Base-by-base conservation (phyloP, 2,797 vertebrate species). In the Thamnophis elegans region DNA sequence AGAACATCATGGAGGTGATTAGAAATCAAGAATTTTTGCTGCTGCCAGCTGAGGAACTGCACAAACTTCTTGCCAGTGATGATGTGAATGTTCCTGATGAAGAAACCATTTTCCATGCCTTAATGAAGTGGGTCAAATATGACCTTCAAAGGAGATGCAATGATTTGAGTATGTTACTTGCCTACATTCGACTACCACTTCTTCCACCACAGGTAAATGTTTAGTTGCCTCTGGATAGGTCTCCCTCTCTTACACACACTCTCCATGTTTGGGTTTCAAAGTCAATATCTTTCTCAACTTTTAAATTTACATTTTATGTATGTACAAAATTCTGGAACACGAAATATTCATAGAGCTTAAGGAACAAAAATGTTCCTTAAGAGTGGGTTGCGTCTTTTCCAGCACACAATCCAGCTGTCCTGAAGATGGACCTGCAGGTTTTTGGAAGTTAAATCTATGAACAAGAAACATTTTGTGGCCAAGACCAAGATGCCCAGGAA, bases 41-140 rank as follows among this genome's bases (percentile, higher is more conserved):
- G 90, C 96, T 98, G 78, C 98, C 98, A 0, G 97, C 97, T 0
- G 98, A 98, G 73, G 98, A 98, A 82, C 97, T 98, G 36, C 97
- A 98, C 92, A 98, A 98, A 92, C 97, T 98, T 60, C 96, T 98
- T 94, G 98, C 97, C 91, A 98, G 98, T 93, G 98, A 98, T 90
- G 98, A 98, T 93, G 97, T 98, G 62, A 98, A 98, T 16, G 98
- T 98, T 94, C 98, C 98, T 26, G 98, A 98, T 95, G 98, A 98
- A 95, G 98, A 98, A 92, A 98, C 98, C 16, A 98, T 98, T 95
- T 98, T 98, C 91, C 97, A 98, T 93, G 98, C 98, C 87, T 95
- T 98, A 93, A 98, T 98, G 98, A 98, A 98, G 97, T 98, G 98
- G 98, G 97, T 98, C 94, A 98, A 98, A 47, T 97, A 98, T 56